These are phyloP conservation scores for Himalopsyche tibetana DNA, from an alignment of 2,888 invertebrate species.

Conservation along the genomic window DNA sequence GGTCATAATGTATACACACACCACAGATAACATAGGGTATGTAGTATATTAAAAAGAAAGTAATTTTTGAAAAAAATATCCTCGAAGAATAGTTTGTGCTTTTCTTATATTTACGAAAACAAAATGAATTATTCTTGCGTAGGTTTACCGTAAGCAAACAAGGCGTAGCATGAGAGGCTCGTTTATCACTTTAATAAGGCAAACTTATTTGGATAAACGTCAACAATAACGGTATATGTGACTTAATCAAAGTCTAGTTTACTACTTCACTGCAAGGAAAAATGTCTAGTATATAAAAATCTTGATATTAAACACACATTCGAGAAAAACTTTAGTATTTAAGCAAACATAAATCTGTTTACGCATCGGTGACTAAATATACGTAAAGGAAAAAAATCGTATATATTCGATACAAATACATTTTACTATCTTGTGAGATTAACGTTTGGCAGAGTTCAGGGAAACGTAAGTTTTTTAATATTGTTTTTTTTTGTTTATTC, in stretches of 20 bases:
- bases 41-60: too few species aligned
- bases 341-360: background rate
- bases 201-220: slow-evolving; percentile 22
- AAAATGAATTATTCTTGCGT: background rate
- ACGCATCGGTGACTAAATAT: background rate
- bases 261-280: background rate
- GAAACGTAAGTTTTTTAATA: too few species aligned
- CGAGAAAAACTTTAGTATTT: background rate
- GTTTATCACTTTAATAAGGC: slow-evolving; percentile 3
- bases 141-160: background rate
- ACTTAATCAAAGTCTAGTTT: slow-evolving; percentile 8
- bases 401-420: too few species aligned
- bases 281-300: background rate
- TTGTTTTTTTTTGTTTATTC: too few species aligned
- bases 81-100: too few species aligned
- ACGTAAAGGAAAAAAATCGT: background rate
- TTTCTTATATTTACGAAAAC: background rate
- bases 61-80: too few species aligned
- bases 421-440: too few species aligned
- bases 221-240: background rate
- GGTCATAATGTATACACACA: too few species aligned
- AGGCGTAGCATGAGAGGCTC: background rate
- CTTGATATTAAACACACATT: background rate
- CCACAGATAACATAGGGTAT: too few species aligned
- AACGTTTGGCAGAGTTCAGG: too few species aligned